Evolutionary conservation across 1,140 invertebrate genomes (phyloP).

Genomic region (Drosophila arawakana): DNA sequence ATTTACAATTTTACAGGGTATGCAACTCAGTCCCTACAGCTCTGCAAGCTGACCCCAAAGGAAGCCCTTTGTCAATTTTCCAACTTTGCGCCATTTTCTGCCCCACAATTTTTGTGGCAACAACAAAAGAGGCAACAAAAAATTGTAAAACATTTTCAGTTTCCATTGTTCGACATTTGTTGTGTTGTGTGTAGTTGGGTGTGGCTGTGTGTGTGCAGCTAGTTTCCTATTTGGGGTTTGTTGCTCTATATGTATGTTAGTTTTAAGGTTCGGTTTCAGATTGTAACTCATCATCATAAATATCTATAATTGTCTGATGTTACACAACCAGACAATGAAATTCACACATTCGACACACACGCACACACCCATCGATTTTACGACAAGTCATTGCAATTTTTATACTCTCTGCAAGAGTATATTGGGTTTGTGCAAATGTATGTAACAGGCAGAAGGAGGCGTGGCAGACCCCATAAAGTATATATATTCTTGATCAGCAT

Average conservation of each 20-base stretch:
- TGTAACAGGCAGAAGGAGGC: no score
- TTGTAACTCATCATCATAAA: constrained; percentile 62
- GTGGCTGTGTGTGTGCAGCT: constrained; percentile 1
- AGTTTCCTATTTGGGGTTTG: background rate
- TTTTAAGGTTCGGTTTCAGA: constrained; percentile 24
- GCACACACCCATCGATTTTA: constrained; percentile 38
- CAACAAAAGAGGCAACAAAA: constrained; percentile 43
- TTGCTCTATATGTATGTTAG: constrained; percentile 4
- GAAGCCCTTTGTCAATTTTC: constrained; percentile 48
- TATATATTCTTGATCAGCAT: no score
- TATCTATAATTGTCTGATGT: constrained; percentile 69
- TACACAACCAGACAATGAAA: constrained; percentile 50
- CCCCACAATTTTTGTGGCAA: constrained; percentile 26
- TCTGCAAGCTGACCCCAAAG: constrained; percentile 35
- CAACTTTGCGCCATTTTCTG: constrained; percentile 30
- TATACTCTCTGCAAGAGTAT: no score
- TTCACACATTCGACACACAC: constrained; percentile 12
- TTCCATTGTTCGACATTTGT: constrained; percentile 47
- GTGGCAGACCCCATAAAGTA: no score
- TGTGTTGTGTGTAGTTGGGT: constrained; percentile 12
- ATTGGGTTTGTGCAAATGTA: no score
- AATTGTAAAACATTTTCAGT: constrained; percentile 33
- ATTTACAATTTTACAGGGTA: background rate
- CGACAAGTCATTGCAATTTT: constrained; percentile 49
- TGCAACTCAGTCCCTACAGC: background rate